These are phyloP conservation scores for Saturnia japonica DNA, from an alignment of 2,888 invertebrate genomes.

Conservation along the genomic window DNA sequence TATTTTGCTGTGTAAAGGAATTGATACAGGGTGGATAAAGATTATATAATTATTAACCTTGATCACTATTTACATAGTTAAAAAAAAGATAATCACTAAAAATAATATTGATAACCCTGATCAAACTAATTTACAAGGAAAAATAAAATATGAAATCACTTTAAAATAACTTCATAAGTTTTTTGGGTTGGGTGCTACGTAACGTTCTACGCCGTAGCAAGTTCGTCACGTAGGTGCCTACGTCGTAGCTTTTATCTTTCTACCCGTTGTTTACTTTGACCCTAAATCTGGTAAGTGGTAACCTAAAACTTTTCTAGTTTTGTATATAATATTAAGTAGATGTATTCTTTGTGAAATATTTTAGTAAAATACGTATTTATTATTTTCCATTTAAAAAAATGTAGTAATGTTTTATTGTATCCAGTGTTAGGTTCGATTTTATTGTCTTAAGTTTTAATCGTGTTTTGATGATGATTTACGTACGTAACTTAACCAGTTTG, in stretches of 20 bases:
- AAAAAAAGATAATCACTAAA: too few relatives aligned
- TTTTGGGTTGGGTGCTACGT: background rate
- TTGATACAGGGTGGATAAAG: too few relatives aligned
- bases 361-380: background rate
- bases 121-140: background rate
- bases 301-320: background rate
- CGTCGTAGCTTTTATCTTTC: background rate
- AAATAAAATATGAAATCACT: constrained; percentile 1
- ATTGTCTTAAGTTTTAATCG: background rate
- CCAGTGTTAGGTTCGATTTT: background rate
- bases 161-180: background rate
- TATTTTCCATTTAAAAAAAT: background rate
- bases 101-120: too few relatives aligned
- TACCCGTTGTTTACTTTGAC: background rate
- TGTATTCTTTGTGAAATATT: background rate
- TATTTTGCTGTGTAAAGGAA: too few relatives aligned
- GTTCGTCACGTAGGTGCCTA: too few relatives aligned
- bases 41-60: too few relatives aligned
- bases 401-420: background rate
- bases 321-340: background rate
- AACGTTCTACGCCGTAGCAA: background rate
- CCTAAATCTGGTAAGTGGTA: background rate
- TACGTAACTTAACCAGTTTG: background rate
- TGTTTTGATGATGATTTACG: background rate
- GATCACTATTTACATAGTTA: too few relatives aligned